Base-by-base conservation (phyloP, 1,140 invertebrate species). In the Trichonephila inaurata region DNA sequence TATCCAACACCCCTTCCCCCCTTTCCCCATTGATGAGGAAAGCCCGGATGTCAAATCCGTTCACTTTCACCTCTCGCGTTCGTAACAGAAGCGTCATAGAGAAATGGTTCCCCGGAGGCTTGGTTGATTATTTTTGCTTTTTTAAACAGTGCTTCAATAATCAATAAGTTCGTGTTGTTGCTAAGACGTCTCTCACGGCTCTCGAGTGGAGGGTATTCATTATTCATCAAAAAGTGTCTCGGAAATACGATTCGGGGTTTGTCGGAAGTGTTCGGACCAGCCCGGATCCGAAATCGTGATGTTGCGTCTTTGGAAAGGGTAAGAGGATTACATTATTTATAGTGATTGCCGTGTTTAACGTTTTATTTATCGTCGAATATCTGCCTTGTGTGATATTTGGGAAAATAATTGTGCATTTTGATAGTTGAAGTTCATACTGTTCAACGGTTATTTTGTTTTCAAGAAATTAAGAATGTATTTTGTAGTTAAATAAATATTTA, bases 131-230 rank as follows among this genome's bases (percentile, higher is more conserved):
- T 33, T 77, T 77, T 77, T 77, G 33, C 33, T 77, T 77, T 40
- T 77, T 77, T 33, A 77, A 77, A 77, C 28, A 77, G 72, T 18
- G 72, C 72, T 77, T 77, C 72, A 77, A 77, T 77, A 77, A 77
- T 77, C 72, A 28, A 77, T 77, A 77, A 6, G 28, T 33, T 77
- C 72, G 72, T 77, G 72, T 77, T 77, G 72, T 77, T 77, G 72
- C 72, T 77, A 77, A 77, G 72, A 77, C 7, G 28, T 69, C 66
- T 69, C 66, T 12, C n/a, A 24, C 14, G 72, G 28, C 28, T 33
- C 24, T 77, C 72, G 28, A 28, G 28, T 28, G 16, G 18, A 28
- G 14, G 72, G 72, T 28, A 40, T 77, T 33, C 18, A 77, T 77
- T 77, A 77, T 77, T 40, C 72, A 77, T 14, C 72, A 33, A 40